A percentile compares a stretch with the other conserved stretches of the same genome.
These are phyloP conservation scores for Euleptes europaea DNA, from an alignment of 2,113 vertebrate genomes.

Conservation along the genomic window DNA sequence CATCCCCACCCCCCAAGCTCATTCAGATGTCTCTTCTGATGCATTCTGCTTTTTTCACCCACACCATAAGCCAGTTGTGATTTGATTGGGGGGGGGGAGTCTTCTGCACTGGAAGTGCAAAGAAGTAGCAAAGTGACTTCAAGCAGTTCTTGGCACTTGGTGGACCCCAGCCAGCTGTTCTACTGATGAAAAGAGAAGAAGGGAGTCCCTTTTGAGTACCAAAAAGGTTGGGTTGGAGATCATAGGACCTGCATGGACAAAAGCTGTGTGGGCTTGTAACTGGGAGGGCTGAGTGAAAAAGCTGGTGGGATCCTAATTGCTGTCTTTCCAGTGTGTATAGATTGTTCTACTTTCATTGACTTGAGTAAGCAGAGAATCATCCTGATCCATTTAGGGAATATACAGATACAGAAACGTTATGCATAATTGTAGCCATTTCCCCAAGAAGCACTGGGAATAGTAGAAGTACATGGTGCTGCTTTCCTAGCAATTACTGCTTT, in stretches of 20 bases:
- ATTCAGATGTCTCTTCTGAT: neutral
- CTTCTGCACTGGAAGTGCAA: neutral
- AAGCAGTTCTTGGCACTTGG: neutral
- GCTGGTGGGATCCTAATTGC: neutral
- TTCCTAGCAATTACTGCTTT: slow-evolving; percentile 54
- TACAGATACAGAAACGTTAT: neutral
- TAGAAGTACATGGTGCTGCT: slow-evolving; percentile 37
- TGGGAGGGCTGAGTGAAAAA: too few relatives aligned
- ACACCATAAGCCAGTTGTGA: too few relatives aligned
- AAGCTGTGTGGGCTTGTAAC: too few relatives aligned
- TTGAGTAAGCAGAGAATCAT: neutral
- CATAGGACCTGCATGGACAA: too few relatives aligned
- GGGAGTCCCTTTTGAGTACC: too few relatives aligned
- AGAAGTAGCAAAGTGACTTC: neutral
- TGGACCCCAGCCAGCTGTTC: too few relatives aligned
- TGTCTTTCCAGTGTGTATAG: neutral
- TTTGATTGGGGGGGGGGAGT: too few relatives aligned
- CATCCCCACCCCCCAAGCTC: too few relatives aligned
- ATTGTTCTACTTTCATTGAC: neutral
- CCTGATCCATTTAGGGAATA: neutral
- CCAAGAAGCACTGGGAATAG: neutral
- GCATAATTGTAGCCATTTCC: neutral
- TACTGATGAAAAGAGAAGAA: too few relatives aligned
- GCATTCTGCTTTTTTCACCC: neutral
- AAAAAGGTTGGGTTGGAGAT: too few relatives aligned